Evolutionary conservation across 2,797 vertebrate species (phyloP).

Genomic region (Borostomias antarcticus): DNA sequence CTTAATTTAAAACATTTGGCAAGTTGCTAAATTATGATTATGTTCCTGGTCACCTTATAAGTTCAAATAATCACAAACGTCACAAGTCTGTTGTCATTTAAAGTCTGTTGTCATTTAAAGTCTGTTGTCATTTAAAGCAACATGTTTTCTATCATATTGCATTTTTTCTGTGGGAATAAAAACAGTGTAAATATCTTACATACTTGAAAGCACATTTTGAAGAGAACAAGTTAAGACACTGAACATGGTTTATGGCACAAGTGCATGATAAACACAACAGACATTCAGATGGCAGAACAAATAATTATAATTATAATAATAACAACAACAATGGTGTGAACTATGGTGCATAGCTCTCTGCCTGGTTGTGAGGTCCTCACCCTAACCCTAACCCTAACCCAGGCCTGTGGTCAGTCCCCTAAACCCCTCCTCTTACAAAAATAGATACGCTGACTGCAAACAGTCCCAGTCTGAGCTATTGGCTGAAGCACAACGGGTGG

Average conservation of each 20-base stretch:
- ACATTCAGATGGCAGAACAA: slow-evolving; percentile 61
- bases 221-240: background rate
- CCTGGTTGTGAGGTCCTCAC: slow-evolving; percentile 48
- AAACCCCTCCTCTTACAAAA: slow-evolving; percentile 42
- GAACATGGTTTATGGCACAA: slow-evolving; percentile 58
- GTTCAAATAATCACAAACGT: slow-evolving; percentile 43
- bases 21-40: slow-evolving; percentile 43
- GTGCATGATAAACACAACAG: slow-evolving; percentile 46
- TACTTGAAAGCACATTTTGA: slow-evolving; percentile 18
- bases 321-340: slow-evolving; percentile 43
- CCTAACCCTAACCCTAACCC: too few species aligned
- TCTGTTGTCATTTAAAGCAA: slow-evolving; percentile 48
- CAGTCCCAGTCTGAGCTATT: slow-evolving; percentile 46
- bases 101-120: too few species aligned
- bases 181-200: slow-evolving; percentile 46
- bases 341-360: slow-evolving; percentile 27
- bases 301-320: slow-evolving; percentile 55
- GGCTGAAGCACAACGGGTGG: slow-evolving; percentile 62
- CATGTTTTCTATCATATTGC: slow-evolving; percentile 52
- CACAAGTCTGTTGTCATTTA: slow-evolving; percentile 43
- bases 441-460: slow-evolving; percentile 51
- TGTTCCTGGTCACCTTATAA: slow-evolving; percentile 25
- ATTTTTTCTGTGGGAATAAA: slow-evolving; percentile 48
- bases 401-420: slow-evolving; percentile 44
- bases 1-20: slow-evolving; percentile 62